Conservation (phyloP, 2,113 vertebrate species). For the Esox niger region DNA sequence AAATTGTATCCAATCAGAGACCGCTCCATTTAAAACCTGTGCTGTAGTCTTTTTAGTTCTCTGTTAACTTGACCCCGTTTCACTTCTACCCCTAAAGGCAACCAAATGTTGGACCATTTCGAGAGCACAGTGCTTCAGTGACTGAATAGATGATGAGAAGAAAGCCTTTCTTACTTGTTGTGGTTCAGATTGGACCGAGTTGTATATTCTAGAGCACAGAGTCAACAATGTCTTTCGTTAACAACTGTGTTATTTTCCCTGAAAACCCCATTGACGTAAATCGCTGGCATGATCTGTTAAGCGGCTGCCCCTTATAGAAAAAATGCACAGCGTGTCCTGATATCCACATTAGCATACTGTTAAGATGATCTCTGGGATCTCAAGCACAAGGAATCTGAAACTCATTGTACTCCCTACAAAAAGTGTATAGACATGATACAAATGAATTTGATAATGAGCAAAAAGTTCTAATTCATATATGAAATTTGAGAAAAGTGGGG, state of each 20-base stretch:
- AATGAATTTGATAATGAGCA: no score
- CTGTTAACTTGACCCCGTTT: constrained; percentile 67
- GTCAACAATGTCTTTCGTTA: constrained; percentile 34
- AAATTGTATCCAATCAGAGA: background rate
- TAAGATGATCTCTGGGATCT: no score
- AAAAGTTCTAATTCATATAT: no score
- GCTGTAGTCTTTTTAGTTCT: constrained; percentile 30
- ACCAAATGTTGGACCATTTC: constrained; percentile 34
- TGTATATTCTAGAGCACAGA: background rate
- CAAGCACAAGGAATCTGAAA: no score
- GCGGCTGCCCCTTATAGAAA: background rate
- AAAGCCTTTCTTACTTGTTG: constrained; percentile 26
- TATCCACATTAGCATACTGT: background rate
- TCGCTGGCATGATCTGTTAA: constrained; percentile 32
- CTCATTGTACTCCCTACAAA: no score
- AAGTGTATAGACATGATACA: no score
- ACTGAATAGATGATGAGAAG: constrained; percentile 23
- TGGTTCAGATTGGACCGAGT: constrained; percentile 32
- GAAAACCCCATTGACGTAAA: constrained; percentile 34
- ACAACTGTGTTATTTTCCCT: constrained; percentile 31
- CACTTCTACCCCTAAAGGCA: constrained; percentile 43
- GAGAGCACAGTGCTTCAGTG: constrained; percentile 44
- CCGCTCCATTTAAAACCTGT: background rate
- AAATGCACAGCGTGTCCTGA: background rate
- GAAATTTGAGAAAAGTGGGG: no score